Evolutionary conservation across 2,888 invertebrate species (phyloP), one percentile per base, ranked within the genome.

Genomic region (Drosophila meridiana): DNA sequence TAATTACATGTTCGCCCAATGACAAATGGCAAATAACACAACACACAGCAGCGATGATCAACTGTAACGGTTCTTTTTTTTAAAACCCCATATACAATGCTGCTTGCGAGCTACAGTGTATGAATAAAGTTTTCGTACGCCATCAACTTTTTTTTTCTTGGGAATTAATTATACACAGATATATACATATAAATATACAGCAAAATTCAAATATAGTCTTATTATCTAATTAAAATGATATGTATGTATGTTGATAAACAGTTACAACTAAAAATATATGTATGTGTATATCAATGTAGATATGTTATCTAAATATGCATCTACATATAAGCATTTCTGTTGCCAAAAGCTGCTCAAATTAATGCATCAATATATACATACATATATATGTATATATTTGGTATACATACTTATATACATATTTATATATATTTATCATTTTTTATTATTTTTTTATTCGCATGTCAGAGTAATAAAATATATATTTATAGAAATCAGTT

Each of bases 1-100:
- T 34, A 50, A 50, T 50, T 50, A 50, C n/a, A 50, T 30, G 47
- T 48, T 48, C 7, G 47, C 14, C 8, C 47, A 13, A n/a, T n/a
- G 30, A 48, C 48, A 48, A 30, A 48, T 48, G 30, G 30, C 30
- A 9, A 47, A 47, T 28, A 26, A 5, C 26, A 26, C 26, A 26
- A 9, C 9, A 11, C 20, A 45, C 26, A 45, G 6, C 20, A 20
- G 34, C 13, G 36, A 38, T 38, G 38, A 4, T 11, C 26, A 28
- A 4, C 53, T 8, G 14, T 34, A 53, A 53, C 52, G 34, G 52
- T 20, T 34, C 34, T 20, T 52, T 34, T 52, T 34, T 50, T 30
- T 4, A 0, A 32, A 50, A 50, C 9, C n/a, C 50, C 30, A 32
- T 30, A 8, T 13, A 13, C 3, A 20, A 43, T 43, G 1, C 2